Conservation (phyloP, 2,797 vertebrate genomes). For the Yasuhikotakia modesta region DNA sequence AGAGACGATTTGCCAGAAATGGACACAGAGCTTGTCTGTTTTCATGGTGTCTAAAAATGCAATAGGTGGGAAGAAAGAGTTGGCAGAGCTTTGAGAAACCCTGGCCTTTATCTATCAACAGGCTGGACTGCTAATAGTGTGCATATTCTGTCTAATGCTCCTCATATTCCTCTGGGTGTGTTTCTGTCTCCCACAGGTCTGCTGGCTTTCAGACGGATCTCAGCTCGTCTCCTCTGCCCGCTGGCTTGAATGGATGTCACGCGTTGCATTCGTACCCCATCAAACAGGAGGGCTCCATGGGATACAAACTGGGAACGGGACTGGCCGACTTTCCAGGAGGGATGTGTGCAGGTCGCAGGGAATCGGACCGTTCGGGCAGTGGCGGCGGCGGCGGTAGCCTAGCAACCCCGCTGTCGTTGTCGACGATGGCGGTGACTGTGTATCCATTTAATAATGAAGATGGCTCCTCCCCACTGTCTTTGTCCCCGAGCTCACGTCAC, state of each 20-base stretch:
- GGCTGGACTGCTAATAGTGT: slow-evolving; percentile 58
- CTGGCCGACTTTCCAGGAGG: slow-evolving; percentile 61
- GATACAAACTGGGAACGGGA: slow-evolving; percentile 78
- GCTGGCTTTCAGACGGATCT: slow-evolving; percentile 79
- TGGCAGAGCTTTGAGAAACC: slow-evolving; percentile 46
- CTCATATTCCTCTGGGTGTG: slow-evolving; percentile 62
- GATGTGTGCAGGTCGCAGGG: slow-evolving; percentile 72
- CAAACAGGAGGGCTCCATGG: slow-evolving; percentile 87
- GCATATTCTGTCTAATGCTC: slow-evolving; percentile 64
- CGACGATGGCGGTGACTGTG: slow-evolving; percentile 79
- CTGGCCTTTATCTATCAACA: slow-evolving; percentile 70
- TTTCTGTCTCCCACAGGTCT: slow-evolving; percentile 74
- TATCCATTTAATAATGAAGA: slow-evolving; percentile 92
- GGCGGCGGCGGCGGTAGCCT: slow-evolving; percentile 50
- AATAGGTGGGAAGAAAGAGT: slow-evolving; percentile 63
- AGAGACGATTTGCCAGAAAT: slow-evolving; percentile 17
- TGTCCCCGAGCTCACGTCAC: slow-evolving; percentile 83
- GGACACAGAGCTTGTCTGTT: slow-evolving; percentile 58
- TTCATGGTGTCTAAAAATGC: slow-evolving; percentile 41
- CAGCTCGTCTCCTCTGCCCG: slow-evolving; percentile 64
- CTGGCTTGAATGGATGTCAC: slow-evolving; percentile 72
- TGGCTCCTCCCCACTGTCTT: slow-evolving; percentile 84
- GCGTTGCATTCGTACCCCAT: slow-evolving; percentile 79
- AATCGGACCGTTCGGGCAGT: slow-evolving; percentile 70
- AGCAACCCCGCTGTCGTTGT: slow-evolving; percentile 58